phyloP scores from a whole-genome alignment of 2,113 vertebrate genomes.

The Myotis davidii region DNA sequence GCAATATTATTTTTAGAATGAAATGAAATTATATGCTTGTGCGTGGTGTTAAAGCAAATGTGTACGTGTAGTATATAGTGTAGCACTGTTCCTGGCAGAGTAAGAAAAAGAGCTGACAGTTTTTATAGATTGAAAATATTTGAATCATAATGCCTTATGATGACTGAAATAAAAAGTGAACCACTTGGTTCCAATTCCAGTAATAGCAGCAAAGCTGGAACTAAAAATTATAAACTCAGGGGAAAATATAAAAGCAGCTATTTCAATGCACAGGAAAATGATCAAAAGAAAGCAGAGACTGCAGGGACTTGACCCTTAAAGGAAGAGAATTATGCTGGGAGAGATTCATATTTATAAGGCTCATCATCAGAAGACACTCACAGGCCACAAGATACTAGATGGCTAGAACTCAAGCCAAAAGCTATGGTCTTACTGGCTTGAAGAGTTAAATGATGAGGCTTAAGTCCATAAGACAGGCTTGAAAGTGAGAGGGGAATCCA shows the following conservation, averaged over 20 bases:
- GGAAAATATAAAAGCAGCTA: not conserved
- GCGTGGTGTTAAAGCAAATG: not conserved
- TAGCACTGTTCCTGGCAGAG: not conserved
- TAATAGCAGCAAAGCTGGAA: slow-evolving; percentile 45
- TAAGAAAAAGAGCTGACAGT: slow-evolving; percentile 22
- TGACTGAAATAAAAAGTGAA: slow-evolving; percentile 60
- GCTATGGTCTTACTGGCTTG: not conserved
- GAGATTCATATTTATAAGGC: not conserved
- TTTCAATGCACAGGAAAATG: not conserved
- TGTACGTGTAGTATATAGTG: not conserved
- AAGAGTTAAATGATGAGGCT: not conserved
- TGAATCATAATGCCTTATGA: slow-evolving; percentile 59
- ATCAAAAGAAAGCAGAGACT: not conserved
- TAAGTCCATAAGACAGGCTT: not conserved
- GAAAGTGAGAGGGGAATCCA: not conserved
- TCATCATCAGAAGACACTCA: not conserved
- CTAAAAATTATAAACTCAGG: slow-evolving; percentile 16
- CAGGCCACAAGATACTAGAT: not conserved
- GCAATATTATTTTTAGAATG: not conserved
- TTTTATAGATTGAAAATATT: slow-evolving; percentile 74
- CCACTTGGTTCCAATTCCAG: slow-evolving; percentile 21
- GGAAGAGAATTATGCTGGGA: not conserved
- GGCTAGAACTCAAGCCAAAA: not conserved
- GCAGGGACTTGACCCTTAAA: not conserved
- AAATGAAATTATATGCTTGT: not conserved